Evolutionary conservation across 2,888 invertebrate species (phyloP).

Genomic region (Caradrina clavipalpis): DNA sequence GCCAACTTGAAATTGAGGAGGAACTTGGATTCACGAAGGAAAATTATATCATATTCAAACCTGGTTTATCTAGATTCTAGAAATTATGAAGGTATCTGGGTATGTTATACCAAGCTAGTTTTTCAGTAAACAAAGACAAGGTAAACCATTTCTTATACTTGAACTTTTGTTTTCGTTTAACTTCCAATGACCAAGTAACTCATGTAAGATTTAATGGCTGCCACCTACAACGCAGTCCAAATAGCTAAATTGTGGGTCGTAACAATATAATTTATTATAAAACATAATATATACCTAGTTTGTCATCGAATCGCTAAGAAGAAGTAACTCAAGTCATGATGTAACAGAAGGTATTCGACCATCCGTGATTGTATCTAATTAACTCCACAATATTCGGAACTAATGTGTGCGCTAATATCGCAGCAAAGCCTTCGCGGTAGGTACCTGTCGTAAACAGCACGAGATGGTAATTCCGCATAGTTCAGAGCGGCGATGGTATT

Average conservation of each 20-base stretch:
- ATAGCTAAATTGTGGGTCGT: too few species aligned
- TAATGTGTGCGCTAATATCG: slow-evolving; percentile 19
- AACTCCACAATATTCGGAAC: slow-evolving; percentile 44
- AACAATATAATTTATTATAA: too few species aligned
- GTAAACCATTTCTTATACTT: not conserved
- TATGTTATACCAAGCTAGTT: not conserved
- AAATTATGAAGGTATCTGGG: not conserved
- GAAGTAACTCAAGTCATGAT: slow-evolving; percentile 8
- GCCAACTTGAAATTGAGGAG: slow-evolving; percentile 12
- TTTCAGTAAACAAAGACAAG: not conserved
- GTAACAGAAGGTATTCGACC: slow-evolving; percentile 1
- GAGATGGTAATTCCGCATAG: slow-evolving; percentile 48
- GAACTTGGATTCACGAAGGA: not conserved
- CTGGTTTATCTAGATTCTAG: not conserved
- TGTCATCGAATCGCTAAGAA: too few species aligned
- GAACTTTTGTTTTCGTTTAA: not conserved
- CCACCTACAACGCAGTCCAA: too few species aligned
- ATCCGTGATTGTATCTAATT: slow-evolving; percentile 32
- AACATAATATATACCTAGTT: too few species aligned
- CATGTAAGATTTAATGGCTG: too few species aligned
- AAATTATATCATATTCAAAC: not conserved
- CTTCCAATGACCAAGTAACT: slow-evolving; percentile 11
- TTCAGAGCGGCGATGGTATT: slow-evolving; percentile 48
- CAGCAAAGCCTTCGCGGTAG: slow-evolving; percentile 12
- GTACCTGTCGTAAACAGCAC: slow-evolving; percentile 34